phyloP scores from a whole-genome alignment of 2,888 invertebrate species.

The Xestia rhomboidea region DNA sequence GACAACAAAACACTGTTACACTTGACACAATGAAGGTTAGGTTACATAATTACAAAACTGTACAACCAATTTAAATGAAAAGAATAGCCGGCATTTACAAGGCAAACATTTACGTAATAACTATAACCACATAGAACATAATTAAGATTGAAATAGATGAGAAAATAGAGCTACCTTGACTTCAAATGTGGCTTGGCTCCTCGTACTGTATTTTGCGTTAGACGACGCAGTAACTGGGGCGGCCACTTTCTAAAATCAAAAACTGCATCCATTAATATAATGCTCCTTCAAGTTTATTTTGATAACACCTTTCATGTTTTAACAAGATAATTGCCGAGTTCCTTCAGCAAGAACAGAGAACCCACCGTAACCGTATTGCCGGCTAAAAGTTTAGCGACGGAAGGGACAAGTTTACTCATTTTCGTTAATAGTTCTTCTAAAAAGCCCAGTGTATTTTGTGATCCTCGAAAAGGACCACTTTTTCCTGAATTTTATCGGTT shows the following conservation, averaged over 20 bases:
- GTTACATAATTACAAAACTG: slow-evolving; percentile 83
- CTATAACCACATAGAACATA: slow-evolving; percentile 1
- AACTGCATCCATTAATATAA: slow-evolving; percentile 11
- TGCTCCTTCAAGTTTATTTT: not conserved
- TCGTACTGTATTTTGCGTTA: slow-evolving; percentile 90
- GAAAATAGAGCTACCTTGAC: slow-evolving; percentile 84
- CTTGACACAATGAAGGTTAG: slow-evolving; percentile 87
- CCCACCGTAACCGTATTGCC: slow-evolving; percentile 81
- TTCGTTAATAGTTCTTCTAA: slow-evolving; percentile 76
- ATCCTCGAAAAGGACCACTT: slow-evolving; percentile 76
- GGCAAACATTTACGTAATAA: not conserved
- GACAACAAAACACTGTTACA: slow-evolving; percentile 70
- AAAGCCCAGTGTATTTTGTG: slow-evolving; percentile 83
- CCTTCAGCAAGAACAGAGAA: slow-evolving; percentile 50
- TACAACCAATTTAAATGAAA: slow-evolving; percentile 24
- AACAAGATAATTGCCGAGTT: slow-evolving; percentile 24
- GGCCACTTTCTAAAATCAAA: slow-evolving; percentile 82
- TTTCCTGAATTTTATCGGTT: slow-evolving; percentile 34
- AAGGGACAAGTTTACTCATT: slow-evolving; percentile 86
- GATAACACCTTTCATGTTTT: slow-evolving; percentile 9
- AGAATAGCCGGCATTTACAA: slow-evolving; percentile 21
- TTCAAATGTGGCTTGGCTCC: slow-evolving; percentile 92
- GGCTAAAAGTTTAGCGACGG: slow-evolving; percentile 81
- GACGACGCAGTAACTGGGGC: slow-evolving; percentile 78
- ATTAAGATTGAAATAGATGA: slow-evolving; percentile 11